Percentiles rank a stretch among this genome's conserved stretches.
Evolutionary conservation across 2,113 vertebrate genomes (phyloP).

Genomic region (Calonectris borealis): DNA sequence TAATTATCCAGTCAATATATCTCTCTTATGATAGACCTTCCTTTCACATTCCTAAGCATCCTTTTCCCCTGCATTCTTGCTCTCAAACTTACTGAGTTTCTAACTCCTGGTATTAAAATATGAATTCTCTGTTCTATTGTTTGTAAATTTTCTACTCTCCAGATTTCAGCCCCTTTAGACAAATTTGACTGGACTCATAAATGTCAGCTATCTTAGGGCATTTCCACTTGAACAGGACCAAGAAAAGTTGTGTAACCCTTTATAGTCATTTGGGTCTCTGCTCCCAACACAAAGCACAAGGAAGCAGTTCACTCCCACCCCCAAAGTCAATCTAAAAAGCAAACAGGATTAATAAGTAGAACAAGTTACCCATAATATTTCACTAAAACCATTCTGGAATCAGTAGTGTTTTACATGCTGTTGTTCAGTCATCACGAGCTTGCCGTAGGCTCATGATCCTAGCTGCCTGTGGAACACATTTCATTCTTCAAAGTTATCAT

Average conservation of each 20-base stretch:
- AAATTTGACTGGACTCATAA: neutral
- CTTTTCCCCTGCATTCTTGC: neutral
- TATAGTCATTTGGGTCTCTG: neutral
- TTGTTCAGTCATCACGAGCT: neutral
- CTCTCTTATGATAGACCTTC: neutral
- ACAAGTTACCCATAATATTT: neutral
- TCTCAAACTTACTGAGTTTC: neutral
- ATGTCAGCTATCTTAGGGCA: neutral
- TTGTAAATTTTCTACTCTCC: neutral
- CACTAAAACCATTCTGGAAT: neutral
- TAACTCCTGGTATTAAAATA: neutral
- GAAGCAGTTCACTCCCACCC: neutral
- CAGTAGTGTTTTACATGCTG: neutral
- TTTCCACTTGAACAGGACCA: neutral
- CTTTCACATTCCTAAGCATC: neutral
- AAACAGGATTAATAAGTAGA: neutral
- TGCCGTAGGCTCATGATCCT: neutral
- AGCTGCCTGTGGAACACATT: neutral
- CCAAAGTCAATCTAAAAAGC: neutral
- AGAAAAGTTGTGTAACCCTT: neutral
- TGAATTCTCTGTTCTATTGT: neutral
- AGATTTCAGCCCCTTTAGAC: neutral
- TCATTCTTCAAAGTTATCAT: conserved; percentile 48
- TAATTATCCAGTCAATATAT: fast-evolving
- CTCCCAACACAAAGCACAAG: neutral